phyloP scores from a whole-genome alignment of 2,888 invertebrate species.

The Xestia rhomboidea region DNA sequence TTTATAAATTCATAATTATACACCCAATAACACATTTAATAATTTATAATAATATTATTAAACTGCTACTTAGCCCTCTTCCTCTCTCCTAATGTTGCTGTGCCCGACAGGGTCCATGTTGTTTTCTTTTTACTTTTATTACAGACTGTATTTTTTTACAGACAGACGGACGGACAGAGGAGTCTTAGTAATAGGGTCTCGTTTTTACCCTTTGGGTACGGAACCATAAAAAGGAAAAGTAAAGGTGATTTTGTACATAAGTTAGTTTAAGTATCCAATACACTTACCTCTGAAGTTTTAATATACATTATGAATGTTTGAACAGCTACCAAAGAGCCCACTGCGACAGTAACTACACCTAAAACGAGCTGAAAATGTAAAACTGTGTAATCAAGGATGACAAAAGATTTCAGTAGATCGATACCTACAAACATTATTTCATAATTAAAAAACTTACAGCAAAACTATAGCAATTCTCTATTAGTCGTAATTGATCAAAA shows the following conservation, averaged over 20 bases:
- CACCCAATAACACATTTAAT: too few relatives aligned
- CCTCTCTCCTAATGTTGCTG: too few relatives aligned
- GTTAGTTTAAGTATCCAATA: not conserved
- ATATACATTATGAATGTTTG: slow-evolving; percentile 75
- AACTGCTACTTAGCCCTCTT: too few relatives aligned
- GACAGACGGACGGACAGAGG: too few relatives aligned
- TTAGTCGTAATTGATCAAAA: slow-evolving; percentile 69
- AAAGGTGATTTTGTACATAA: not conserved
- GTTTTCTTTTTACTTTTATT: too few relatives aligned
- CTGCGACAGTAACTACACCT: slow-evolving; percentile 65
- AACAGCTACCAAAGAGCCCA: slow-evolving; percentile 76
- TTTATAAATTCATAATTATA: too few relatives aligned
- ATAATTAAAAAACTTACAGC: slow-evolving; percentile 70
- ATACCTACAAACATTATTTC: not conserved
- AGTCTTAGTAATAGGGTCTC: too few relatives aligned
- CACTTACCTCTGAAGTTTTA: slow-evolving; percentile 66
- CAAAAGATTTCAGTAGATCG: not conserved
- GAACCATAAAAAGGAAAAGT: not conserved
- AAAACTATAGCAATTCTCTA: slow-evolving; percentile 73
- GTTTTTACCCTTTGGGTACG: too few relatives aligned
- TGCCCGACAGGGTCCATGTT: too few relatives aligned
- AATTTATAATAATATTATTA: too few relatives aligned
- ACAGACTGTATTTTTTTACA: too few relatives aligned
- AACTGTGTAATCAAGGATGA: not conserved
- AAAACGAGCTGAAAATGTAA: slow-evolving; percentile 67